Base-by-base conservation (phyloP, 64 coral and sea anemone species). In the Pachyseris speciosa region DNA sequence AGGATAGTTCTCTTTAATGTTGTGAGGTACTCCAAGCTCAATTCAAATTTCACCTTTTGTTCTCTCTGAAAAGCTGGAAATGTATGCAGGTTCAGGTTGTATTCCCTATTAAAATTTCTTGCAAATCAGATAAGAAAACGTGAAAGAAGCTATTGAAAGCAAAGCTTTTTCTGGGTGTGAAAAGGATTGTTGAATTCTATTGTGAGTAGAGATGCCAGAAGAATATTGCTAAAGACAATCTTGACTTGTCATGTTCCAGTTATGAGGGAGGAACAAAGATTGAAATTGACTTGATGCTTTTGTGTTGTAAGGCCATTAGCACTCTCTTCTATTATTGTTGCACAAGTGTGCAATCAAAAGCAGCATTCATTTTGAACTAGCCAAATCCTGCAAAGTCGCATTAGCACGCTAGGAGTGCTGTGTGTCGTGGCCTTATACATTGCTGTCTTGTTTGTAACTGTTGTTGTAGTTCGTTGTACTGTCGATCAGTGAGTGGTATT, bases 11-110 rank as follows among this genome's bases (percentile, higher is more conserved):
- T 57, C 33, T 43, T 30, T 36, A 79, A 3, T 81, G 22, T 81
- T 63, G 34, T 12, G 2, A 36, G 31, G 2, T 9, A 81, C 11
- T 10, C 40, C 2, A 9, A 13, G 9, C 31, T 25, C 26, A 53
- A 81, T 81, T 63, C 77, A 61, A 31, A n/a, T 44, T 80, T 80
- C 51, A 61, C 0, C 26, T 19, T 61, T 81, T 63, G 53, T 63
- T 81, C n/a, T 79, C 50, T 38, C 30, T 22, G 19, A 30, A 34
- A 20, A n/a, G 29, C 50, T 53, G 47, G 75, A 79, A 79, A 57
- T 30, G 15, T 19, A 32, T 25, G 57, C 44, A 78, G 28, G 27
- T 72, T 34, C 19, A 72, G 34, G 4, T 22, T 8, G 7, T 20
- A 0, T 78, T 32, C 27, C 5, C 25, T 31, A 20, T 41, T 42